Percentiles rank a stretch among this genome's conserved stretches.
phyloP scores from a whole-genome alignment of 2,888 invertebrate genomes.

The Drosophila yooni region DNA sequence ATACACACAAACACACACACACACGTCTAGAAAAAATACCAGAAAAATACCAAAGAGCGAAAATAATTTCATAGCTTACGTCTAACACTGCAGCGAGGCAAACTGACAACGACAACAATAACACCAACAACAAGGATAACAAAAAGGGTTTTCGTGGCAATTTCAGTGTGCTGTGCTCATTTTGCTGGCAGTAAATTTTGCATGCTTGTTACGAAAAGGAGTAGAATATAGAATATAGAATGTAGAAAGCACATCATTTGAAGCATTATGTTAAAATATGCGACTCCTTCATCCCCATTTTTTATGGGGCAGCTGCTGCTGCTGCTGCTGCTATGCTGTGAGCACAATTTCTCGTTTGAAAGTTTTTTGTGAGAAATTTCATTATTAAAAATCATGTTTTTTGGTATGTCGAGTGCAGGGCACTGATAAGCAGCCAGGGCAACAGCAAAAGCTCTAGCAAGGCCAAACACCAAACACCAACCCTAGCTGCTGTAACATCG shows the following conservation, averaged over 20 bases:
- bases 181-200: conserved; percentile 74
- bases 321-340: conserved; percentile 21
- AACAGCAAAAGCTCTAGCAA: background rate
- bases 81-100: conserved; percentile 58
- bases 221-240: conserved; percentile 37
- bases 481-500: conserved; percentile 10
- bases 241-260: conserved; percentile 69
- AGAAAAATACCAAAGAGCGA: conserved; percentile 63
- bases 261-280: conserved; percentile 78
- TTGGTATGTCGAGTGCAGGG: conserved; percentile 63
- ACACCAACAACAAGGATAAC: conserved; percentile 30
- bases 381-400: conserved; percentile 61
- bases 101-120: conserved; percentile 44
- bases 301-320: conserved; percentile 22
- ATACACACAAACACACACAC: background rate
- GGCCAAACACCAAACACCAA: background rate
- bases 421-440: conserved; percentile 58
- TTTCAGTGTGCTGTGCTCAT: conserved; percentile 68
- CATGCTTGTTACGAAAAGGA: conserved; percentile 49
- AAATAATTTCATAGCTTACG: conserved; percentile 70
- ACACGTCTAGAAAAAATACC: conserved; percentile 37
- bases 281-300: conserved; percentile 46
- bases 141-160: conserved; percentile 70
- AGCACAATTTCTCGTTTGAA: conserved; percentile 58
- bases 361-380: conserved; percentile 59